These are phyloP conservation scores for Morus bassanus DNA, from an alignment of 2,797 vertebrate genomes.

Conservation along the genomic window DNA sequence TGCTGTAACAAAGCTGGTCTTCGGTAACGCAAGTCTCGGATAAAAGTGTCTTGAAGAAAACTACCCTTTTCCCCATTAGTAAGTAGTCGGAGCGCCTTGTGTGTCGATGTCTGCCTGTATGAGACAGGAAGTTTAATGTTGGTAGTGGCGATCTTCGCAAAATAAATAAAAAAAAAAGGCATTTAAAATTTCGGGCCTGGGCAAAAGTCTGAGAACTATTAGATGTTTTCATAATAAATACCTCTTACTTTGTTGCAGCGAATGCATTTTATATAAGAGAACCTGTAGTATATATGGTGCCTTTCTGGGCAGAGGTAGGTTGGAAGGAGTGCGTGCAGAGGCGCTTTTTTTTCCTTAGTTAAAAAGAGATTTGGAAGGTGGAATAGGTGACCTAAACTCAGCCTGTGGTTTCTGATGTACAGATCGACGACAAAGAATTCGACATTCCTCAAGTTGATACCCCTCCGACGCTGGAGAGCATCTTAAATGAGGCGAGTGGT, in stretches of 20 bases:
- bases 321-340: rapidly evolving
- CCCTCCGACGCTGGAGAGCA: constrained; percentile 96
- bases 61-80: rapidly evolving
- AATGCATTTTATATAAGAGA: background rate
- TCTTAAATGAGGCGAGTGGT: constrained; percentile 89
- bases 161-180: too few relatives aligned
- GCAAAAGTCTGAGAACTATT: too few relatives aligned
- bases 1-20: rapidly evolving
- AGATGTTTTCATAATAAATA: background rate
- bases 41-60: background rate
- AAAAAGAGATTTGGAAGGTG: background rate
- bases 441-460: constrained; percentile 99
- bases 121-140: rapidly evolving
- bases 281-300: rapidly evolving
- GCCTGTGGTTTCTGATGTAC: constrained; percentile 11
- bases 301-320: background rate
- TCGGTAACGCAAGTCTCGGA: rapidly evolving
- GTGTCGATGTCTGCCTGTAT: rapidly evolving
- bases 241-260: background rate
- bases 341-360: background rate
- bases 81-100: background rate
- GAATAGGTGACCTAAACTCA: background rate
- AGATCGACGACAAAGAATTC: constrained; percentile 98
- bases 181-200: background rate
- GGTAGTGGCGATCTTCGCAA: background rate